Evolutionary conservation across 2,797 vertebrate species (phyloP), one percentile per base, ranked within the genome.

Genomic region (Sebastolobus altivelis): DNA sequence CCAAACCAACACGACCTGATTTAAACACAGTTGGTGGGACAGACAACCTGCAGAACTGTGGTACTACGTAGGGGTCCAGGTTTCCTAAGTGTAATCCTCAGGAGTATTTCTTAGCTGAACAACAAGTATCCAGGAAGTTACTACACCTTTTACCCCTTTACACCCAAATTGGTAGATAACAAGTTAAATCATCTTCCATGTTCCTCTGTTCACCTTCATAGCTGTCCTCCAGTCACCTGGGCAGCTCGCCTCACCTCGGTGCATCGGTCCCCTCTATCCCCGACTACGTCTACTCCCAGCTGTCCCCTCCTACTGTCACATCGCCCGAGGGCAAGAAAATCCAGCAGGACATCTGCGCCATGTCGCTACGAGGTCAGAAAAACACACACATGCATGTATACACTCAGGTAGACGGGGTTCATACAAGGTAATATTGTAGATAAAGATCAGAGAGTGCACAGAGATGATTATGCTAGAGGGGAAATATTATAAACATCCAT

Each of bases 211-310:
- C 40, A 6, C 70, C 70, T 75, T n/a, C 70, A 0, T 78, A 96
- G 96, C 85, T 97, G 90, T 92, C 96, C 68, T 96, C 95, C 83
- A 95, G 93, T 81, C 95, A 96, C 58, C 84, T 96, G 87, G 89
- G 72, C 78, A 91, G 76, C 85, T 91, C 96, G 0, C 73, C 94
- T 58, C 93, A 95, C 63, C 85, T 97, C 46, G 97, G 96, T 0
- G 88, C 96, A 35, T 98, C 98, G 0, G 96, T 97, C 49, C 96
- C 98, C 73, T 98, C 97, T 71, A 96, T 99, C 52, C 98, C 97
- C 0, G 97, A 98, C 43, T 97, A 96, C 80, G 93, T 98, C 84
- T 96, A 95, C 83, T 91, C 95, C 0, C 96, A 97, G 87, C 79
- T 95, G 77, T 83, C 94, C 87, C 95, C 93, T 65, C 87, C 93